These are phyloP conservation scores for Capromys pilorides DNA, from an alignment of 2,797 vertebrate species.

Conservation along the genomic window DNA sequence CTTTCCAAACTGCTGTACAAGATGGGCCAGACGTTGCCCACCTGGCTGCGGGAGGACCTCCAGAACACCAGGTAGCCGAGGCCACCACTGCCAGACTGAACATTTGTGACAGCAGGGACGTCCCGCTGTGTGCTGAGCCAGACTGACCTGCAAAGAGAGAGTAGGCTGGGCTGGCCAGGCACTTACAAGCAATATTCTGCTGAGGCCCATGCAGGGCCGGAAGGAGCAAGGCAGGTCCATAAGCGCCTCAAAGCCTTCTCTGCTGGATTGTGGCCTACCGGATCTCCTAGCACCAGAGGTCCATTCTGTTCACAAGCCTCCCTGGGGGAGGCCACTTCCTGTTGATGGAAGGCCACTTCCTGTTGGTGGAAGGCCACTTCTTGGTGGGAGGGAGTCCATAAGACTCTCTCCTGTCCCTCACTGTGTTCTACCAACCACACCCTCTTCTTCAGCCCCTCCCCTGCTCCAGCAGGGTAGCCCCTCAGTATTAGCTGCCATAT, in stretches of 20 bases:
- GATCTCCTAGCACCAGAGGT: constrained; percentile 42
- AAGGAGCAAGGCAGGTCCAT: constrained; percentile 31
- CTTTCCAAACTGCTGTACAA: constrained; percentile 99
- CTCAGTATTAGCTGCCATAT: constrained; percentile 65
- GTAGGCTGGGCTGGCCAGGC: constrained; percentile 64
- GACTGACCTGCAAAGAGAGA: constrained; percentile 60
- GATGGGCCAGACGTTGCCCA: constrained; percentile 96
- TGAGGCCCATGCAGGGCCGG: constrained; percentile 54
- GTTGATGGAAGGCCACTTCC: constrained; percentile 49
- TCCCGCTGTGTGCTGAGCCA: constrained; percentile 71
- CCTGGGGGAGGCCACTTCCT: constrained; percentile 54
- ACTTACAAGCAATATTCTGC: constrained; percentile 82
- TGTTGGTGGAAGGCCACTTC: constrained; percentile 10
- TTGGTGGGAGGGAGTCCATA: constrained; percentile 50
- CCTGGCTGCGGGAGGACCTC: constrained; percentile 97
- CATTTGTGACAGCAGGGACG: constrained; percentile 60
- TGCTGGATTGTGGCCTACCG: not conserved
- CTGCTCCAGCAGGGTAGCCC: not conserved
- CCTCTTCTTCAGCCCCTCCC: not conserved
- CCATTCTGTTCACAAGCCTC: constrained; percentile 14
- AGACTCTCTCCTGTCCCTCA: constrained; percentile 63
- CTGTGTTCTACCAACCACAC: constrained; percentile 21
- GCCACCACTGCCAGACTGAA: constrained; percentile 69
- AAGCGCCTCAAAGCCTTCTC: constrained; percentile 21
- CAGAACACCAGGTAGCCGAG: constrained; percentile 96